A percentile compares a stretch with the other conserved stretches of the same genome.
phyloP scores from a whole-genome alignment of 1,140 invertebrate species.

The Drosophila pseudoananassae region DNA sequence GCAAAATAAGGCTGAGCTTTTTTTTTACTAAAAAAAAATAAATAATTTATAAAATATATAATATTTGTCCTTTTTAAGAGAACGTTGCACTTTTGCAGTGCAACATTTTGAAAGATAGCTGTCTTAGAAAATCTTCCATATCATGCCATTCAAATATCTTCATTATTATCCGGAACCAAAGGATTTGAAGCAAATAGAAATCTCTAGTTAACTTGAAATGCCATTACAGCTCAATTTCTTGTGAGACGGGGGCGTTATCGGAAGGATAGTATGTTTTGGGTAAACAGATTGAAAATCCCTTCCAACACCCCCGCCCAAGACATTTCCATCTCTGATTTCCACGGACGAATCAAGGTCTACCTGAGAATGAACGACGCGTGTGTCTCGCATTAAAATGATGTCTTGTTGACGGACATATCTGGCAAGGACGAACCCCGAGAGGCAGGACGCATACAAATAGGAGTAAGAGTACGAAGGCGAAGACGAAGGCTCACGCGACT shows the following conservation, averaged over 20 bases:
- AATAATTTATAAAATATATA: too few species aligned
- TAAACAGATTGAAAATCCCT: slow-evolving; percentile 60
- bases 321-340: slow-evolving; percentile 43
- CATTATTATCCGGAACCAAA: slow-evolving; percentile 1
- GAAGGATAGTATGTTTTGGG: slow-evolving; percentile 70
- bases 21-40: too few species aligned
- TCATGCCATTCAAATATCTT: neutral
- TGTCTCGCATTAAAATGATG: slow-evolving; percentile 76
- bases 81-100: too few species aligned
- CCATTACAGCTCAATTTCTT: slow-evolving; percentile 26
- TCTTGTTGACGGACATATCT: slow-evolving; percentile 54
- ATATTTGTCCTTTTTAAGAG: too few species aligned
- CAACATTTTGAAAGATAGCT: too few species aligned
- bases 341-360: slow-evolving; percentile 69
- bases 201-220: neutral
- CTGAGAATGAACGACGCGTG: slow-evolving; percentile 65
- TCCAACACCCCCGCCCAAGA: slow-evolving; percentile 27
- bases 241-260: slow-evolving; percentile 35
- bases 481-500: slow-evolving; percentile 64
- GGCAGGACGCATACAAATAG: neutral
- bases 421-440: slow-evolving; percentile 12
- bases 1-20: too few species aligned
- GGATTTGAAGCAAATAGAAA: neutral
- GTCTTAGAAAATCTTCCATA: too few species aligned
- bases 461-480: slow-evolving; percentile 49